Percentiles rank a stretch among this genome's conserved stretches.
Conservation (phyloP, 1,140 invertebrate genomes). For the Halictus rubicundus region DNA sequence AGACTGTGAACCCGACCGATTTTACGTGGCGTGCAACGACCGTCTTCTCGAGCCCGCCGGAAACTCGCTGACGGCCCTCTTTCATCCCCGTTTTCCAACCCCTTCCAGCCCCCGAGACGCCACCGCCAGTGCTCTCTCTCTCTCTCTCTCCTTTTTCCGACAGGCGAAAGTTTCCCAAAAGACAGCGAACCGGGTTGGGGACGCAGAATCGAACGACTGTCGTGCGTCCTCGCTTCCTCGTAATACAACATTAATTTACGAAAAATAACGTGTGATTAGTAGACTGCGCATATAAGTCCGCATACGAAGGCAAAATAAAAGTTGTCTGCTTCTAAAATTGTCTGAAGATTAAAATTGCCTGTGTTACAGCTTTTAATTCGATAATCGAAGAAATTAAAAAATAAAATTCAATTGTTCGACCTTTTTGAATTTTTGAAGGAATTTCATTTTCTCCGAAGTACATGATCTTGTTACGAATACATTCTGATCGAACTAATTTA, state of each 20-base stretch:
- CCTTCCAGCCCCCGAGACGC: neutral
- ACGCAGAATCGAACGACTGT: slow-evolving; percentile 19
- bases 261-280: neutral
- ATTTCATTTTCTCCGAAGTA: too few species aligned
- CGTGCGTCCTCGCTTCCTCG: neutral
- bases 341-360: too few species aligned
- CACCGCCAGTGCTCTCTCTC: too few species aligned
- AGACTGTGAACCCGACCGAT: slow-evolving; percentile 32
- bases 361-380: too few species aligned
- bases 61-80: slow-evolving; percentile 58
- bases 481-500: too few species aligned
- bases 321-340: too few species aligned
- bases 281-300: too few species aligned
- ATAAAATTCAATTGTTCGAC: too few species aligned
- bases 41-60: slow-evolving; percentile 57
- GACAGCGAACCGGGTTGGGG: slow-evolving; percentile 26
- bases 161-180: slow-evolving; percentile 44
- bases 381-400: too few species aligned
- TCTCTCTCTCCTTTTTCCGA: neutral
- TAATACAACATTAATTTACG: slow-evolving; percentile 15
- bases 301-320: too few species aligned
- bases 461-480: too few species aligned
- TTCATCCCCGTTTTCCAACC: slow-evolving; percentile 40
- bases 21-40: slow-evolving; percentile 56
- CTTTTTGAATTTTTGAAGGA: too few species aligned